Conservation (phyloP, 2,113 vertebrate species). For the Oplegnathus fasciatus region DNA sequence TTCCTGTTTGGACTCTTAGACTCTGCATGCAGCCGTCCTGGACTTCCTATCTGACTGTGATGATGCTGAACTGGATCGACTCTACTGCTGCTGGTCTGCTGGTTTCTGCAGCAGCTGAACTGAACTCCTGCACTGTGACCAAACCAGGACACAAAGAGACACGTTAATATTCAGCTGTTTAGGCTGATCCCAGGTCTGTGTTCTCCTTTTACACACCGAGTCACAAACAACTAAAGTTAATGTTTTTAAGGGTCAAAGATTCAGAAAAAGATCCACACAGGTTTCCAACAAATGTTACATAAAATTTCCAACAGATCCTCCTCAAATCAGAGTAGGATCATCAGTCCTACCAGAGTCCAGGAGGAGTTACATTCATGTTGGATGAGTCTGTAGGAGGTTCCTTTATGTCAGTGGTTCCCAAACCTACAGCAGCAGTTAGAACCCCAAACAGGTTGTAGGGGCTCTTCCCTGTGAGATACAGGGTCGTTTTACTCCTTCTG, state of each 20-base stretch:
- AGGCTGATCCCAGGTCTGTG: conserved; percentile 49
- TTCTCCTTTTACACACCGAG: conserved; percentile 48
- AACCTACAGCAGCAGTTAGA: too few species aligned
- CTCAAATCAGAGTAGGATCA: neutral
- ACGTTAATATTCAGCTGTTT: neutral
- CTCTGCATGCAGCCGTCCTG: conserved; percentile 59
- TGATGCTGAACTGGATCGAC: neutral
- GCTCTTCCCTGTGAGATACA: too few species aligned
- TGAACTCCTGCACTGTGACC: conserved; percentile 66
- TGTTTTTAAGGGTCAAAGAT: too few species aligned
- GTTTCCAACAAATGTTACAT: too few species aligned
- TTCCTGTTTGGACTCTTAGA: conserved; percentile 28
- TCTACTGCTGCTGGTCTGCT: conserved; percentile 7
- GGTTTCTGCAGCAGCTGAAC: conserved; percentile 1
- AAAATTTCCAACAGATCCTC: neutral
- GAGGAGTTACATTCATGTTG: too few species aligned
- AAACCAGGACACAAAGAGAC: conserved; percentile 25
- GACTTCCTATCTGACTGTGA: conserved; percentile 59
- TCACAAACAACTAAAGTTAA: neutral
- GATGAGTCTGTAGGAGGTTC: too few species aligned
- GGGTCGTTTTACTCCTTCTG: too few species aligned
- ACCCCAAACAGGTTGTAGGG: too few species aligned
- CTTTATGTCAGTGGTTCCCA: too few species aligned
- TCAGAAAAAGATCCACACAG: neutral
- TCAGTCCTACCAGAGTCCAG: neutral